Evolutionary conservation across 1,140 invertebrate genomes (phyloP), one percentile per base, ranked within the genome.

Genomic region (Choristoneura fumiferana): DNA sequence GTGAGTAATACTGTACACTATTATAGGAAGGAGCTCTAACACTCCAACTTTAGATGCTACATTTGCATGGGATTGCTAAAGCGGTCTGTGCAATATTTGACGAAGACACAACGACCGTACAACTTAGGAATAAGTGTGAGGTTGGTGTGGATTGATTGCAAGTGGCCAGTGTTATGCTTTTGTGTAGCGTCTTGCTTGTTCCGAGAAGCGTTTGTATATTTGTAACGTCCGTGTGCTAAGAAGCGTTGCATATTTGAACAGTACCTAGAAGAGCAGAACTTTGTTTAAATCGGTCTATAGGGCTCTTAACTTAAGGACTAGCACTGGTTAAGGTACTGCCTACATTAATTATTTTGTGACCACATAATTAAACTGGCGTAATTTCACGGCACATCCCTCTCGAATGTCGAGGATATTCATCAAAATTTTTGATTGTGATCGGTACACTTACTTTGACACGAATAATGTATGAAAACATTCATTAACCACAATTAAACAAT

Each of bases 1-100:
- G 60, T 63, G 60, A 63, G 62, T 81, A 79, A 84, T 84, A 81
- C 76, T 75, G 71, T 77, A 82, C 78, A 71, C 75, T 72, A 70
- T 58, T 29, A 6, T 29, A 34, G 34, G 55, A 64, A 54, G 18
- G 17, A 58, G 22, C 60, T 53, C 57, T 71, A 63, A 60, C 37
- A 37, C 18, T 36, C 10, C 8, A 40, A 53, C 22, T 49, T 37
- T 33, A 65, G 52, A 38, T 38, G 29, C 49, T 36, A 45, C 57
- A 65, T 69, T 63, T 65, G 65, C 65, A 60, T 58, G 55, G 22
- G 39, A 45, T 49, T 10, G 4, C n/a, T 33, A 29, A 49, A 49
- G 17, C 22, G 43, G 43, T 18, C 40, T 18, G 18, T 49, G 43
- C 22, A n/a, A 12, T 49, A 12, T 29, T 29, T 29, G 22, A 29